Percentiles rank a stretch among this genome's conserved stretches.
Evolutionary conservation across 2,113 vertebrate species (phyloP).

Genomic region (Leucoraja erinaceus): DNA sequence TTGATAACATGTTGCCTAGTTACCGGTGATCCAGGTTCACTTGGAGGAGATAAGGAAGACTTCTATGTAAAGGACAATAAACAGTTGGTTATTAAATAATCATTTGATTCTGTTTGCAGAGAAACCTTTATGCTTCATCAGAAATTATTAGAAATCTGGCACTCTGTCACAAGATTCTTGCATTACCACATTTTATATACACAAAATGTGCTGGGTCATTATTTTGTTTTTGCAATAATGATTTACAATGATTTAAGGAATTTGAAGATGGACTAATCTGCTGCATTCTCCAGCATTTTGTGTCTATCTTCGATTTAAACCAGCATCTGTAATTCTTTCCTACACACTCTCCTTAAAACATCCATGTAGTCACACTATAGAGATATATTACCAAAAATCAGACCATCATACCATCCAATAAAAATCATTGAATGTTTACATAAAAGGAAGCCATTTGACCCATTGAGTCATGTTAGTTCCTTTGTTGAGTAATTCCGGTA

Average conservation of each 20-base stretch:
- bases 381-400: background rate
- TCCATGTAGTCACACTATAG: too few species aligned
- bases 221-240: background rate
- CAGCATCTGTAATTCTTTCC: too few species aligned
- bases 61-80: background rate
- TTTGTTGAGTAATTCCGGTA: too few species aligned
- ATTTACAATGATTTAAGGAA: background rate
- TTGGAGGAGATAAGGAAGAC: too few species aligned
- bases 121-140: background rate
- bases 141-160: background rate
- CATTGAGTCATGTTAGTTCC: too few species aligned
- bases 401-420: too few species aligned
- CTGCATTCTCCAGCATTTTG: background rate
- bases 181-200: slow-evolving; percentile 1
- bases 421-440: background rate
- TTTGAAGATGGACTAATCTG: background rate
- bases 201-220: background rate
- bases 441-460: too few species aligned
- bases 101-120: background rate
- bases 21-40: background rate
- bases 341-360: background rate
- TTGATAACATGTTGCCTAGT: slow-evolving; percentile 5
- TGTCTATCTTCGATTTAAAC: too few species aligned
- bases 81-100: background rate
- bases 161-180: background rate